Evolutionary conservation across 2,113 vertebrate genomes (phyloP), one percentile per base, ranked within the genome.

Genomic region (Butastur rufipennis): DNA sequence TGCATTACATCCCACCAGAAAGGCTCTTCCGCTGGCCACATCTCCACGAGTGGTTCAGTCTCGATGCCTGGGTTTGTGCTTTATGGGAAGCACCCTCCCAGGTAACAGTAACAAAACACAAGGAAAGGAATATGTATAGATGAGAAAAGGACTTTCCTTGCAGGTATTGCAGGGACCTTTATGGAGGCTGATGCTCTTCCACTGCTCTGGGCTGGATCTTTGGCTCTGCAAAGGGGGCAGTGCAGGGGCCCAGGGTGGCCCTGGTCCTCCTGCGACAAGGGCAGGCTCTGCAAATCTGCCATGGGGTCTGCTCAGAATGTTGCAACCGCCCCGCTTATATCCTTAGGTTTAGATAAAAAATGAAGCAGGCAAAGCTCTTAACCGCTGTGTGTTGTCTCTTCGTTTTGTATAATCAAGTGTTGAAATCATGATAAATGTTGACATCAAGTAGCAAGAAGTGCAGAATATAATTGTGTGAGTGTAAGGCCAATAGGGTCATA

Each of bases 391-490:
- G 55, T 91, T 93, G 78, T 89, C 84, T 94, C 71, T 94, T 95
- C 79, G 74, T 96, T 95, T 88, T 87, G 68, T 85, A 74, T 94
- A 95, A 95, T 93, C 84, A 90, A 81, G 83, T 56, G 59, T 19
- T 94, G 91, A 96, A 96, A 94, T 80, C 13, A 43, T 78, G 95
- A 90, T 93, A 94, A 93, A 95, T 91, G 75, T 82, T 90, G 89
- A 87, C 86, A 70, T 86, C 38, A 43, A 95, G 93, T 84, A 96
- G 92, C 75, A 85, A 82, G 50, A 79, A 86, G 56, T 62, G 50
- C 43, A 36, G 72, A 45, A 27, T 53, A 73, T 75, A 93, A 90
- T 70, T 80, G 72, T 82, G 34, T 40, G 67, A 70, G 47, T 19
- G 13, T n/a, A 43, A 67, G 82, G 88, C 87, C 75, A 53, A 5